These are phyloP conservation scores for Halcyon malimbica DNA, from an alignment of 2,113 vertebrate genomes.

Conservation along the genomic window DNA sequence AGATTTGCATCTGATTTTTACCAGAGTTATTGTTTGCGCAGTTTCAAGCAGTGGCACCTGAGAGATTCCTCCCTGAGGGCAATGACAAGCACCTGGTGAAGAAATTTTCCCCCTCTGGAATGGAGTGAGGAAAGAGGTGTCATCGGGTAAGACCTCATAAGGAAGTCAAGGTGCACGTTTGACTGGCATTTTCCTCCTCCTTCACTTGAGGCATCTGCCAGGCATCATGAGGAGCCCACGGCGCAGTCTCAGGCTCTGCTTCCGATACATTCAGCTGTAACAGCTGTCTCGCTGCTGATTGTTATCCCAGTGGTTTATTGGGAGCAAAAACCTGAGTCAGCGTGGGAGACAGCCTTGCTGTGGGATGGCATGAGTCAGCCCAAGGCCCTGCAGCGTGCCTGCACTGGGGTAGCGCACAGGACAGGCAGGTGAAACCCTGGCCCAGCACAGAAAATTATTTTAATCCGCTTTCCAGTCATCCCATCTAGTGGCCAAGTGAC, in stretches of 20 bases:
- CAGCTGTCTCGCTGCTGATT: conserved; percentile 13
- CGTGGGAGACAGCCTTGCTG: neutral
- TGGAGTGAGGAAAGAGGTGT: neutral
- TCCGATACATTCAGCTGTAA: neutral
- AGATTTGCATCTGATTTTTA: conserved; percentile 27
- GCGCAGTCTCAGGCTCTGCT: neutral
- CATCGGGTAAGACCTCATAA: neutral
- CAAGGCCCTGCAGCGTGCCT: neutral
- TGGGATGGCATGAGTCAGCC: conserved; percentile 26
- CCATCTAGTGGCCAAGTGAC: conserved; percentile 47
- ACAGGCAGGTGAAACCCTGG: neutral
- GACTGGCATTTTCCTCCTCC: neutral
- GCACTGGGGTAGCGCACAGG: neutral
- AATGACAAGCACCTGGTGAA: neutral
- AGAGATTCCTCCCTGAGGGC: conserved; percentile 32
- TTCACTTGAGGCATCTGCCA: neutral
- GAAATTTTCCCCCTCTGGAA: neutral
- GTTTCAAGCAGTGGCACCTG: conserved; percentile 36
- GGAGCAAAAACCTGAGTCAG: conserved; percentile 21
- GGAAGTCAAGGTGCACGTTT: neutral
- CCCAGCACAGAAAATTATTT: neutral
- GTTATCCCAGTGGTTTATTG: neutral
- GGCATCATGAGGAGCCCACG: neutral
- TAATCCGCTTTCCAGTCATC: conserved; percentile 33
- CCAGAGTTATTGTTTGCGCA: conserved; percentile 46